These are phyloP conservation scores for Tortricodes alternella DNA, from an alignment of 2,888 invertebrate genomes.

Conservation along the genomic window DNA sequence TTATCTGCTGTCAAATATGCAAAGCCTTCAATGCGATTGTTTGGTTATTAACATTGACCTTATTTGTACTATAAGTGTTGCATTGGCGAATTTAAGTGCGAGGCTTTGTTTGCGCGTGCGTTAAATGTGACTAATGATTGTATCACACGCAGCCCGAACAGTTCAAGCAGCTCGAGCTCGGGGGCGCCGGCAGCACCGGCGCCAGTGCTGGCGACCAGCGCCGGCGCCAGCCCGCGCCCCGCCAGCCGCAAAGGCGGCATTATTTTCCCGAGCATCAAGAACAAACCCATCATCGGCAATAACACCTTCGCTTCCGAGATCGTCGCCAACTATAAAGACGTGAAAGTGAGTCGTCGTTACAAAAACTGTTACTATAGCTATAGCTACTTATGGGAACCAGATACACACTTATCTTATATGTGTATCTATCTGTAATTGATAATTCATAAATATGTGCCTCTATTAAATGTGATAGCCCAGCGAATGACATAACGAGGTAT, in stretches of 20 bases:
- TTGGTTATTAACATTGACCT: conserved; percentile 33
- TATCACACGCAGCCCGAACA: conserved; percentile 75
- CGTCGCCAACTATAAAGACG: conserved; percentile 89
- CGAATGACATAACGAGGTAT: conserved; percentile 45
- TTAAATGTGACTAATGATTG: conserved; percentile 62
- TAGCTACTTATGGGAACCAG: conserved; percentile 3
- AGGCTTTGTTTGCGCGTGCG: conserved; percentile 37
- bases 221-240: conserved; percentile 70
- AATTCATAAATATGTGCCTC: conserved; percentile 42
- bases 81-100: conserved; percentile 31
- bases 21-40: conserved; percentile 47
- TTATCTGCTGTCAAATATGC: conserved; percentile 41
- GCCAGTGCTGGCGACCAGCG: conserved; percentile 48
- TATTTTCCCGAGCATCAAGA: conserved; percentile 95
- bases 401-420: conserved; percentile 37
- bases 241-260: conserved; percentile 88
- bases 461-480: conserved; percentile 42
- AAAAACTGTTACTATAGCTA: conserved; percentile 28
- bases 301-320: conserved; percentile 91
- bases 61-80: conserved; percentile 6
- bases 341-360: conserved; percentile 86
- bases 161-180: conserved; percentile 48
- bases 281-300: conserved; percentile 93
- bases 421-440: conserved; percentile 39
- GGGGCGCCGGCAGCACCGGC: conserved; percentile 59